Conservation (phyloP, 2,888 invertebrate species). For the Harpalus rubripes region DNA sequence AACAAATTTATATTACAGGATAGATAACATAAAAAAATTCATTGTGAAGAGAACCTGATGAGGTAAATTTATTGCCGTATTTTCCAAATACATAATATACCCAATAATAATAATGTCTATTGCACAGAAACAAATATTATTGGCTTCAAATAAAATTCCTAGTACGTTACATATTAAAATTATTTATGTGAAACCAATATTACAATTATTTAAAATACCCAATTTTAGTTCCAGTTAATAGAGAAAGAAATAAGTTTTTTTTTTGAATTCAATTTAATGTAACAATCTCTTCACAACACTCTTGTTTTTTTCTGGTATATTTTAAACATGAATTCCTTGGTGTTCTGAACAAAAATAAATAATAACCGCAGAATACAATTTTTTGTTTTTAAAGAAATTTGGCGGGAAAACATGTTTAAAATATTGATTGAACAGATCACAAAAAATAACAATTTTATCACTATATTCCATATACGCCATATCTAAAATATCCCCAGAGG, state of each 20-base stretch:
- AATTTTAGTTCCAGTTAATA: constrained; percentile 27
- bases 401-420: constrained; percentile 47
- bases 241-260: constrained; percentile 53
- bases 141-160: constrained; percentile 64
- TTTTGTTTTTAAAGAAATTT: constrained; percentile 36
- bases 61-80: constrained; percentile 59
- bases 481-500: constrained; percentile 62
- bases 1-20: neutral
- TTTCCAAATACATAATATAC: constrained; percentile 62
- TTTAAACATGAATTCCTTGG: constrained; percentile 51
- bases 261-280: constrained; percentile 37
- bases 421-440: constrained; percentile 49
- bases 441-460: constrained; percentile 61
- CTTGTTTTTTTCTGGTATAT: constrained; percentile 39
- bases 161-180: constrained; percentile 59
- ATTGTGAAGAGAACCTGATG: constrained; percentile 65
- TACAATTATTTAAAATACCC: constrained; percentile 56
- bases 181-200: constrained; percentile 65
- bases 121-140: constrained; percentile 65
- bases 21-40: neutral
- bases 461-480: constrained; percentile 50
- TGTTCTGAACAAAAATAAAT: constrained; percentile 40
- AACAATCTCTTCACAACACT: constrained; percentile 62
- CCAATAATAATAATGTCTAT: constrained; percentile 59
- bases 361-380: neutral